Evolutionary conservation across 2,888 invertebrate genomes (phyloP), one percentile per base, ranked within the genome.

Genomic region (Melinaea marsaeus): DNA sequence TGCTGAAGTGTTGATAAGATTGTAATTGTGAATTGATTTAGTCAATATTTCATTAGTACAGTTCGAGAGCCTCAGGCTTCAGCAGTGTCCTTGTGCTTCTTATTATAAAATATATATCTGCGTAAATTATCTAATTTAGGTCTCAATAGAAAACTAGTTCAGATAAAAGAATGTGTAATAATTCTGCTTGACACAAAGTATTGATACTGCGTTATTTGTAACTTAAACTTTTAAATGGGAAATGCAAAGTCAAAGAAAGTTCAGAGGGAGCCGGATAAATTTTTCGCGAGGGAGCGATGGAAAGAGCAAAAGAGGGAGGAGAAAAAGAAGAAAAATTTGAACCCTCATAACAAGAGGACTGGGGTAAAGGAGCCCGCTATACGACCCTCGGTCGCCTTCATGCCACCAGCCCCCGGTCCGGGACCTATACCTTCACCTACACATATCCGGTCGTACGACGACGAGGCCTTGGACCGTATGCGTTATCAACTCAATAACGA

Each of bases 401-500:
- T 75, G 9, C 74, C 78, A 5, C 74, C 78, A 13, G 56, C 69
- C n/a, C 74, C 71, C 5, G 70, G 77, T 2, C 68, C 73, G 22
- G 65, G 60, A 58, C 73, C 78, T n/a, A 59, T 73, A 13, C 77
- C 84, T n/a, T 70, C 83, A 65, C 81, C 84, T 2, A 74, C 83
- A 55, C 81, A 82, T 55, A 72, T 81, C 3, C 81, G 84, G 57
- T 82, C 86, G 63, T 91, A 90, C 69, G 92, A 93, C 69, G 91
- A 92, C 60, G 90, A 90, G 66, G 88, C 93, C 58, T 81, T 94
- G 62, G 79, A 88, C 56, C 86, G 87, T 55, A 86, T 95, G 90
- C 86, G 92, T 70, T 87, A 91, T 72, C 92, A 94, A 75, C 88
- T 95, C 13, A 84, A 90, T 55, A 88, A 90, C 5, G 92, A 94